A percentile compares a stretch with the other conserved stretches of the same genome.
These are phyloP conservation scores for Palythoa caribaeorum DNA, from an alignment of 92 coral and sea anemone species.

Conservation along the genomic window DNA sequence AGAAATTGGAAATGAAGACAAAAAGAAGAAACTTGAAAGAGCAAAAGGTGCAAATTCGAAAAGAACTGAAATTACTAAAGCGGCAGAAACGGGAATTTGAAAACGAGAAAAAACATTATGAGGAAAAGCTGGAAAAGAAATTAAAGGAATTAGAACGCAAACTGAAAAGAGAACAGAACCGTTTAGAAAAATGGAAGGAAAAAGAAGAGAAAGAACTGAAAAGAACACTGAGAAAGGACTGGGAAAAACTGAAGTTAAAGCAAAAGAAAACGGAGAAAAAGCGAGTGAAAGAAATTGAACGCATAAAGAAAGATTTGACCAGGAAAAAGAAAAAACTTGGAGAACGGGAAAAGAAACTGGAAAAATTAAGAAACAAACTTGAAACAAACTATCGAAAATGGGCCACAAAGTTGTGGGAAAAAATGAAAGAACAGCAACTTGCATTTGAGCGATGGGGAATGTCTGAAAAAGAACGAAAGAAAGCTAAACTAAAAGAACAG, in stretches of 20 bases:
- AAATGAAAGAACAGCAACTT: slow-evolving; percentile 34
- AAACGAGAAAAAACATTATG: slow-evolving; percentile 36
- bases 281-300: slow-evolving; percentile 59
- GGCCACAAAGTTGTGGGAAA: slow-evolving; percentile 68
- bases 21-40: slow-evolving; percentile 7
- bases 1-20: slow-evolving; percentile 7
- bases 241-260: slow-evolving; percentile 54
- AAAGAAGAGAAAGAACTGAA: slow-evolving; percentile 63
- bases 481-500: neutral
- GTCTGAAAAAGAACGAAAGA: slow-evolving; percentile 4
- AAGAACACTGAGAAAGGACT: slow-evolving; percentile 63
- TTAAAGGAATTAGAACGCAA: slow-evolving; percentile 46
- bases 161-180: slow-evolving; percentile 67
- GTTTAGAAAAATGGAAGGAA: slow-evolving; percentile 70
- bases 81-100: slow-evolving; percentile 62
- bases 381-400: slow-evolving; percentile 71
- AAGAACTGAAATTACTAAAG: slow-evolving; percentile 44
- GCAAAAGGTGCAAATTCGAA: neutral
- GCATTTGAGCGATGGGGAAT: neutral
- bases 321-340: slow-evolving; percentile 72
- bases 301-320: slow-evolving; percentile 61
- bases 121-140: slow-evolving; percentile 39
- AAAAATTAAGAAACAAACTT: slow-evolving; percentile 55
- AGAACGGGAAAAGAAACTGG: slow-evolving; percentile 62
- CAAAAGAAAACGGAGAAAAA: slow-evolving; percentile 56